These are phyloP conservation scores for Drosophila subpulchrella DNA, from an alignment of 1,140 invertebrate genomes.

Conservation along the genomic window DNA sequence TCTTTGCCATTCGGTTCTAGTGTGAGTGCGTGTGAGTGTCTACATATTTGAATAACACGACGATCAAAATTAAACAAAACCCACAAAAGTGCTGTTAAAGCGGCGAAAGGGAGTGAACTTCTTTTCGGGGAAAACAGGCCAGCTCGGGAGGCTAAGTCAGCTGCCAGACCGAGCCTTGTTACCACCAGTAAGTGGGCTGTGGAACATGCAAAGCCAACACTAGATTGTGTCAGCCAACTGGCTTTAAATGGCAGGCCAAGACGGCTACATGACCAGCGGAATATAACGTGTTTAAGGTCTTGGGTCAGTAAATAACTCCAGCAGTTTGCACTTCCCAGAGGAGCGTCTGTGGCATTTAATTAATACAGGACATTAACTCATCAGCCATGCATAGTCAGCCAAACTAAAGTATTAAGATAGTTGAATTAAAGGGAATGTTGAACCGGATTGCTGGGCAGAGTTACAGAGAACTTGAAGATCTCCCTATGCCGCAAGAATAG, in stretches of 20 bases:
- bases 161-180: conserved; percentile 28
- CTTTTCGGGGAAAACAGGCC: conserved; percentile 6
- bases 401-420: conserved; percentile 5
- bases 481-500: too few relatives aligned
- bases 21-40: conserved; percentile 28
- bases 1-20: conserved; percentile 19
- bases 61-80: conserved; percentile 40
- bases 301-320: conserved; percentile 16
- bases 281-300: conserved; percentile 32
- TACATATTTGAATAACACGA: conserved; percentile 46
- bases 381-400: not conserved
- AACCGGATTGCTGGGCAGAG: not conserved
- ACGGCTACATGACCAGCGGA: conserved; percentile 42
- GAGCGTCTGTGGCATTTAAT: conserved; percentile 28
- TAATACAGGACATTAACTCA: conserved; percentile 23
- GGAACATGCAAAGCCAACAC: conserved; percentile 53
- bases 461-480: not conserved
- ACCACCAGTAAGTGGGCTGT: conserved; percentile 11
- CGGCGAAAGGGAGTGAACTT: conserved; percentile 9
- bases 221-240: conserved; percentile 48
- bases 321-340: conserved; percentile 19
- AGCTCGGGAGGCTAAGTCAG: conserved; percentile 15
- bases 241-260: conserved; percentile 45
- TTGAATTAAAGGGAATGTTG: conserved; percentile 20
- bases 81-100: conserved; percentile 9